Evolutionary conservation across 2,888 invertebrate species (phyloP).

Genomic region (Dynastes hyllus): DNA sequence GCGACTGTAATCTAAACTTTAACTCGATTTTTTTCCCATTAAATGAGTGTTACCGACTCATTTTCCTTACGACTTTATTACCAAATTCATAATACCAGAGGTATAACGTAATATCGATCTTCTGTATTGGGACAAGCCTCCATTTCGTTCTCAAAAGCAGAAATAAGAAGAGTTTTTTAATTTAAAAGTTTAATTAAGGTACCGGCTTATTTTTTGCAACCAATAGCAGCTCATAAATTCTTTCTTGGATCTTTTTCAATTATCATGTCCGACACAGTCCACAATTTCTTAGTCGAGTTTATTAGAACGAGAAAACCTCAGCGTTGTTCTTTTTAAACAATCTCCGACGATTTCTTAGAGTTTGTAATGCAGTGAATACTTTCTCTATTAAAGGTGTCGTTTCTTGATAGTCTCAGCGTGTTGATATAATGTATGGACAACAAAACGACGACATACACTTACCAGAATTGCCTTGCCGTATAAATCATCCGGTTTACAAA

Average conservation of each 20-base stretch:
- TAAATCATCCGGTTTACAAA: conserved; percentile 17
- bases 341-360: too few relatives aligned
- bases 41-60: too few relatives aligned
- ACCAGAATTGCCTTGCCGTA: not conserved
- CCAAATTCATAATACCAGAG: too few relatives aligned
- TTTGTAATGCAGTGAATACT: not conserved
- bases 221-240: conserved; percentile 2
- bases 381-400: too few relatives aligned
- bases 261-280: conserved; percentile 4
- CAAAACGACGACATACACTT: not conserved
- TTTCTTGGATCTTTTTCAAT: not conserved
- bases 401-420: too few relatives aligned
- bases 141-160: not conserved
- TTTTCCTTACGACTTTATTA: too few relatives aligned
- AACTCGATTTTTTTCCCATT: too few relatives aligned
- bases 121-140: too few relatives aligned
- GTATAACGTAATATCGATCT: too few relatives aligned
- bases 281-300: not conserved
- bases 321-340: too few relatives aligned
- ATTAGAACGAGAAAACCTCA: not conserved
- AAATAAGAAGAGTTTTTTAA: conserved; percentile 14
- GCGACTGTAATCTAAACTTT: too few relatives aligned
- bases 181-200: conserved; percentile 33
- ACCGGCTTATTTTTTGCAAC: not conserved
- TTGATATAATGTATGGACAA: not conserved